Evolutionary conservation across 1,140 invertebrate species (phyloP).

Genomic region (Drosophila guanche): DNA sequence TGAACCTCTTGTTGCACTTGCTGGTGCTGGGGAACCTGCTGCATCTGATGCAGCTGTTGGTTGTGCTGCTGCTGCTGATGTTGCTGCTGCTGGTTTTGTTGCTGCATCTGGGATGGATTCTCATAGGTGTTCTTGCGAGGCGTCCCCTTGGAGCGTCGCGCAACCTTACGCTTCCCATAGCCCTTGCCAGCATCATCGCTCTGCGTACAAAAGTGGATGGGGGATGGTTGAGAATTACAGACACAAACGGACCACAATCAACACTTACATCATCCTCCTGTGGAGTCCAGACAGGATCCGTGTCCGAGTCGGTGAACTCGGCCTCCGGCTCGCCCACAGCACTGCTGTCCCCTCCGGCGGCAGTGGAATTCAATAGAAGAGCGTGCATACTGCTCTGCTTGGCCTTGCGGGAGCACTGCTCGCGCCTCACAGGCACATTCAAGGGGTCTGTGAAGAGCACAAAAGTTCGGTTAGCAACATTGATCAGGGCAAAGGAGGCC

Average conservation of each 20-base stretch:
- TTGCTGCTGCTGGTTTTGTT: constrained; percentile 36
- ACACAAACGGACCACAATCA: not conserved
- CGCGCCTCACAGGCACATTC: constrained; percentile 85
- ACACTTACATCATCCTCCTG: constrained; percentile 85
- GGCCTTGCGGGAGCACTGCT: constrained; percentile 87
- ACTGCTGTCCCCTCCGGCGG: constrained; percentile 57
- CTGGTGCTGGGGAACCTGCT: constrained; percentile 53
- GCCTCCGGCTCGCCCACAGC: constrained; percentile 81
- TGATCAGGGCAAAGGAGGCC: constrained; percentile 31
- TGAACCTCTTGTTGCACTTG: constrained; percentile 56
- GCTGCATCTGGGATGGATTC: constrained; percentile 48
- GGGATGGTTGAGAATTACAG: constrained; percentile 7
- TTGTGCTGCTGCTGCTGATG: constrained; percentile 48
- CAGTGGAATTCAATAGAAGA: constrained; percentile 65
- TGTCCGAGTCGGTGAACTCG: constrained; percentile 87
- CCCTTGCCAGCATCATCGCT: constrained; percentile 75
- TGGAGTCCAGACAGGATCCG: constrained; percentile 90
- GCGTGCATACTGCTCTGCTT: constrained; percentile 85
- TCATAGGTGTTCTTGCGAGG: constrained; percentile 74
- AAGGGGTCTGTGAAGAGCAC: constrained; percentile 84
- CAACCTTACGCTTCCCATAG: constrained; percentile 70
- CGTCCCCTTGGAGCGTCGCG: constrained; percentile 74
- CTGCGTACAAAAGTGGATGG: constrained; percentile 40
- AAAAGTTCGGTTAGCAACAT: constrained; percentile 72
- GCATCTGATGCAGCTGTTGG: constrained; percentile 44